These are phyloP conservation scores for Myripristis murdjan DNA, from an alignment of 2,797 vertebrate species.

Conservation along the genomic window DNA sequence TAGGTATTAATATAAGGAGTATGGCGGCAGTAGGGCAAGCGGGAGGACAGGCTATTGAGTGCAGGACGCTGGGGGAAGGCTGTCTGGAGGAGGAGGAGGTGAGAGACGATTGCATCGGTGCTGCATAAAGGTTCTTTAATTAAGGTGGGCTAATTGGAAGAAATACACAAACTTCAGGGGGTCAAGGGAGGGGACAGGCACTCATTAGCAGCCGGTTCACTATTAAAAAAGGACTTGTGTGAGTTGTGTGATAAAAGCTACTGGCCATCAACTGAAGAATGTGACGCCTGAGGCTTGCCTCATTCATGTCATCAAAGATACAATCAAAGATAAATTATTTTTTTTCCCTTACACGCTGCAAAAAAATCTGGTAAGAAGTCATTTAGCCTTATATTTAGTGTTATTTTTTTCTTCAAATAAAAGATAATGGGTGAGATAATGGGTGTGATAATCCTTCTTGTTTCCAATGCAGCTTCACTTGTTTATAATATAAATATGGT, in stretches of 20 bases:
- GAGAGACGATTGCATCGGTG: background rate
- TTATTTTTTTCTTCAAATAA: too few relatives aligned
- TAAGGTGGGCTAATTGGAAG: conserved; percentile 50
- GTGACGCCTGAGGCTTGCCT: conserved; percentile 6
- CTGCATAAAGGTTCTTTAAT: conserved; percentile 50
- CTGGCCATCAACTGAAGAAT: conserved; percentile 5
- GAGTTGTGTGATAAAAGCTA: background rate
- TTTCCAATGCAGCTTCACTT: too few relatives aligned
- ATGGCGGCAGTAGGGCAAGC: conserved; percentile 16
- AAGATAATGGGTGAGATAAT: too few relatives aligned
- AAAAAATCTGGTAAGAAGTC: too few relatives aligned
- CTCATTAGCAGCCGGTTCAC: conserved; percentile 50
- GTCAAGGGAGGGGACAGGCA: conserved; percentile 12
- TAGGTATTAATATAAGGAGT: conserved; percentile 58
- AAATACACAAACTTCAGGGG: conserved; percentile 16
- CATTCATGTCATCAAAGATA: conserved; percentile 26
- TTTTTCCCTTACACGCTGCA: too few relatives aligned
- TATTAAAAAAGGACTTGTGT: conserved; percentile 2
- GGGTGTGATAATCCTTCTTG: too few relatives aligned
- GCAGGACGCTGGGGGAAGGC: conserved; percentile 26
- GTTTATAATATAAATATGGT: too few relatives aligned
- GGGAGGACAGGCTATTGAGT: conserved; percentile 25
- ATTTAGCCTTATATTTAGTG: too few relatives aligned
- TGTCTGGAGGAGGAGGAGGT: conserved; percentile 4
- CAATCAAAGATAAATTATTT: too few relatives aligned